Conservation (phyloP, 23 tunicate species). For the Aplidium turbinatum region DNA sequence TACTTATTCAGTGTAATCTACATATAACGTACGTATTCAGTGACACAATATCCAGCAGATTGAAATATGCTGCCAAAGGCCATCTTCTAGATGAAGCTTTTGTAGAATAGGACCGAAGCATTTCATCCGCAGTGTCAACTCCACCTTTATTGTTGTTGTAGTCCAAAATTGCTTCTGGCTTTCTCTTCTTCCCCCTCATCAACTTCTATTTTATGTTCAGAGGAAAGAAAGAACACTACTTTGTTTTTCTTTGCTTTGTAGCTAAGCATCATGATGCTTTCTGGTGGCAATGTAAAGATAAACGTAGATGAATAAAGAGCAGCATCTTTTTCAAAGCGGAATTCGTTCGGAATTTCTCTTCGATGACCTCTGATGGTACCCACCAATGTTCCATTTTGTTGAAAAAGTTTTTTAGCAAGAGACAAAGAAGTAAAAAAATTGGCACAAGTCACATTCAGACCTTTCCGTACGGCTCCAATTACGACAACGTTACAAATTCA, state of each 20-base stretch:
- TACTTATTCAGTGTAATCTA: too few relatives aligned
- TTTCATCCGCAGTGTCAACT: conserved; percentile 40
- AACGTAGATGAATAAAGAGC: conserved; percentile 25
- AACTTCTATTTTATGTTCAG: conserved; percentile 28
- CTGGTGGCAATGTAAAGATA: conserved; percentile 22
- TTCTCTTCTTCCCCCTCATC: conserved; percentile 26
- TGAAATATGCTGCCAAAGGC: conserved; percentile 30
- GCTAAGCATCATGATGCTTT: conserved; percentile 28
- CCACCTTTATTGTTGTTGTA: conserved; percentile 34
- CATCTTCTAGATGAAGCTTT: conserved; percentile 32
- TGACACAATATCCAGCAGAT: conserved; percentile 32
- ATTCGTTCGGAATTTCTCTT: conserved; percentile 15
- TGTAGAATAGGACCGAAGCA: conserved; percentile 31
- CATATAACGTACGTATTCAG: conserved; percentile 15
- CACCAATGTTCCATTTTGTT: conserved; percentile 24
- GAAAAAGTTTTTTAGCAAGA: conserved; percentile 31
- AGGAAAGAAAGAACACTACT: conserved; percentile 31
- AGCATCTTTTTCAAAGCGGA: conserved; percentile 39
- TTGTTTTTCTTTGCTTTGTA: conserved; percentile 39
- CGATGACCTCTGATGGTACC: conserved; percentile 21
- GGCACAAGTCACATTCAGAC: conserved; percentile 11
- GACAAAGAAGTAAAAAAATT: conserved; percentile 19
- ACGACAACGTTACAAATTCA: conserved; percentile 34
- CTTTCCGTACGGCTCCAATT: conserved; percentile 17
- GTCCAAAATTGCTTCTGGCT: conserved; percentile 37